phyloP scores from a whole-genome alignment of 2,113 vertebrate species.

The Cyprinodon tularosa region DNA sequence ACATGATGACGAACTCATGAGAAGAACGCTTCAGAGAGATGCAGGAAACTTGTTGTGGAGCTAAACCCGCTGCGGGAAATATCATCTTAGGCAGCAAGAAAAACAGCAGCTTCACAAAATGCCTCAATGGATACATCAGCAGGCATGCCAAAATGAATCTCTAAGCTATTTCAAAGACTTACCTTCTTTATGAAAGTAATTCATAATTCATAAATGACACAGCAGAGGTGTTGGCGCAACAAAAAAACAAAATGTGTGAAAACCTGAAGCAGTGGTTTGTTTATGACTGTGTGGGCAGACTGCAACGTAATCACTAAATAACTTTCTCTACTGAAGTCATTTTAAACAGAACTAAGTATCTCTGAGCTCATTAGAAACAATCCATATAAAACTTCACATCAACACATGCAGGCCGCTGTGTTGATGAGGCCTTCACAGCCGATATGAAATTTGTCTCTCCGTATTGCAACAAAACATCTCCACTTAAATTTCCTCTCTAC shows the following conservation, averaged over 20 bases:
- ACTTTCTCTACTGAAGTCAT: not conserved
- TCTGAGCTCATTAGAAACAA: not conserved
- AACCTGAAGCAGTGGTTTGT: not conserved
- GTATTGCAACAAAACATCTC: no score
- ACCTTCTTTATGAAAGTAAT: not conserved
- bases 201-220: not conserved
- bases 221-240: not conserved
- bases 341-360: not conserved
- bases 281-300: not conserved
- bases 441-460: no score
- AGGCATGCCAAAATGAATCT: not conserved
- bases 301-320: no score
- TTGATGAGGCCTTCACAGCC: no score
- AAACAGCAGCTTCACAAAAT: not conserved
- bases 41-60: not conserved
- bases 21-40: not conserved
- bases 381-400: not conserved
- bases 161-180: not conserved
- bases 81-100: not conserved
- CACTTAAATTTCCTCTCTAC: no score
- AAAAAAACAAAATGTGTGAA: not conserved
- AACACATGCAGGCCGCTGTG: no score
- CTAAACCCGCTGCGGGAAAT: not conserved
- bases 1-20: constrained; percentile 8
- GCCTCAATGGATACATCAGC: not conserved